Percentiles rank a stretch among this genome's conserved stretches.
Evolutionary conservation across 2,797 vertebrate species (phyloP).

Genomic region (Paguma larvata): DNA sequence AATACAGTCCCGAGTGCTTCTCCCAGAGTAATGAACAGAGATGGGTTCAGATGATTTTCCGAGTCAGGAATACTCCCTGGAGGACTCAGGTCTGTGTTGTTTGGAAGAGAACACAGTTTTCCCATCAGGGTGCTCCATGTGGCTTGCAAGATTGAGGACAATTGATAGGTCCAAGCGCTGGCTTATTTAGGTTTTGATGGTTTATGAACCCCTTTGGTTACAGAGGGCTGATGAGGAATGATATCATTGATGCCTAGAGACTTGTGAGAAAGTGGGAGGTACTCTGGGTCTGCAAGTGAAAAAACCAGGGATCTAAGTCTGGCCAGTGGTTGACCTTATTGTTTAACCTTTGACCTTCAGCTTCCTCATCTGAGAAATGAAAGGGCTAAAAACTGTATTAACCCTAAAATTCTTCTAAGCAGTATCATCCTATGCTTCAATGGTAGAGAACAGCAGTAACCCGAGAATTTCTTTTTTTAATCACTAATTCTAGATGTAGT

Average conservation of each 20-base stretch:
- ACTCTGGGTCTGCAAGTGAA: background rate
- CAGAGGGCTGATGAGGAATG: background rate
- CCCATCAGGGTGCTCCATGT: background rate
- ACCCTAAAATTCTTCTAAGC: background rate
- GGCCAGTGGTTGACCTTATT: background rate
- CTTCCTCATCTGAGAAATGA: conserved; percentile 6
- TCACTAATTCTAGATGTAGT: background rate
- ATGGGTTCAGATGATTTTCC: background rate
- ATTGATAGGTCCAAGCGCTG: background rate
- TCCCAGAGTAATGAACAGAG: background rate
- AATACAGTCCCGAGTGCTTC: background rate
- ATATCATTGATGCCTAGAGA: background rate
- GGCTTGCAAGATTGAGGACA: background rate
- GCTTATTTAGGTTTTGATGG: background rate
- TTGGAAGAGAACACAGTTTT: background rate
- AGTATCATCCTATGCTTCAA: background rate
- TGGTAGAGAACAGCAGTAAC: background rate
- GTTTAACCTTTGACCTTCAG: background rate
- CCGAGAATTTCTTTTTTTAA: background rate
- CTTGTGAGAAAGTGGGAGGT: background rate
- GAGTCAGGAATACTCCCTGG: background rate
- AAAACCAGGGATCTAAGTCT: background rate
- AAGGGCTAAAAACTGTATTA: background rate
- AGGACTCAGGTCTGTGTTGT: background rate
- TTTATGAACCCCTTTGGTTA: background rate